phyloP scores from a whole-genome alignment of 2,888 invertebrate genomes.

The Eilema sororculum region DNA sequence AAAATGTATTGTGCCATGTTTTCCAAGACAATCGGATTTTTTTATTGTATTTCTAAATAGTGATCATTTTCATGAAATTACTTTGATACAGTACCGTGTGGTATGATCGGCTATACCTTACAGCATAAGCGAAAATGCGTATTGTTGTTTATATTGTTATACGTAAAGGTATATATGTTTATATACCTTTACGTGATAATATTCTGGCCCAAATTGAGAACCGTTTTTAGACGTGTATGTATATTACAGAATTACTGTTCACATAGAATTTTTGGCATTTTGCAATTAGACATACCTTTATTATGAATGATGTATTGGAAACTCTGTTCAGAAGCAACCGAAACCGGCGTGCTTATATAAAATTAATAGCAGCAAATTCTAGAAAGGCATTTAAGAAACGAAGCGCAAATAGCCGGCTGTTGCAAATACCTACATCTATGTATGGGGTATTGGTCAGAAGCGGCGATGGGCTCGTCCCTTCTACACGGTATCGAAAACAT shows the following conservation, averaged over 20 bases:
- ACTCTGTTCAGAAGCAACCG: not conserved
- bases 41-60: not conserved
- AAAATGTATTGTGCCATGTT: not conserved
- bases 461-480: too few relatives aligned
- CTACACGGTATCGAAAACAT: too few relatives aligned
- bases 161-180: too few relatives aligned
- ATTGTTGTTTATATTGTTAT: too few relatives aligned
- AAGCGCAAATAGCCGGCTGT: too few relatives aligned
- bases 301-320: not conserved
- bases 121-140: conserved; percentile 34
- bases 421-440: too few relatives aligned
- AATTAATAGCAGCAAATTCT: too few relatives aligned
- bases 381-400: too few relatives aligned
- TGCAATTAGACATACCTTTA: not conserved
- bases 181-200: not conserved
- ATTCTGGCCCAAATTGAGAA: not conserved
- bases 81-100: not conserved
- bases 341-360: not conserved
- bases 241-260: not conserved
- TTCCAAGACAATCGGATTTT: not conserved
- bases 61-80: not conserved
- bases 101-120: conserved; percentile 10
- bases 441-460: too few relatives aligned
- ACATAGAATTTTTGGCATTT: not conserved
- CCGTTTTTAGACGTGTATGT: not conserved